A percentile compares a stretch with the other conserved stretches of the same genome.
Conservation (phyloP, 2,797 vertebrate species). For the Eupleurogrammus muticus region DNA sequence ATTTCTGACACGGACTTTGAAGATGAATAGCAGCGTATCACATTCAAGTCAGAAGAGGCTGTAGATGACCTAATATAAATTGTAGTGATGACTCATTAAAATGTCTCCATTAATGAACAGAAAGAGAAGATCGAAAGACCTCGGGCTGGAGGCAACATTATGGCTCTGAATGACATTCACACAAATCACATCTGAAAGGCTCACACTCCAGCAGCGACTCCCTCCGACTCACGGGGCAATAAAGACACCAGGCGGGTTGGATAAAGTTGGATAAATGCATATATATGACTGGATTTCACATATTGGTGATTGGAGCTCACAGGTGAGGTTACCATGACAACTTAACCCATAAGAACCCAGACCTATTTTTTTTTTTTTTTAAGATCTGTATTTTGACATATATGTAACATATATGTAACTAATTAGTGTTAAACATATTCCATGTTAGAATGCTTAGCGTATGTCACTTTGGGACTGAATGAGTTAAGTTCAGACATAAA, state of each 20-base stretch:
- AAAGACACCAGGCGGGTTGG: too few relatives aligned
- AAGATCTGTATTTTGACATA: too few relatives aligned
- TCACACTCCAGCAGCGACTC: not conserved
- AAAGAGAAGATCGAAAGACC: not conserved
- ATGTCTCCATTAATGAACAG: constrained; percentile 16
- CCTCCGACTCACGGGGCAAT: not conserved
- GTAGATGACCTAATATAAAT: not conserved
- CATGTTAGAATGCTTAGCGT: too few relatives aligned
- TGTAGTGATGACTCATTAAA: constrained; percentile 1
- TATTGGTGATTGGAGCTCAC: not conserved
- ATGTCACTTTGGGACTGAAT: too few relatives aligned
- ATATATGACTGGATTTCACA: not conserved
- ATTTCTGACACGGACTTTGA: not conserved
- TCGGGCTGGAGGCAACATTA: constrained; percentile 7
- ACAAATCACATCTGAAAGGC: constrained; percentile 10
- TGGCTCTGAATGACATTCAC: constrained; percentile 7
- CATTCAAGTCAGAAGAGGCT: not conserved
- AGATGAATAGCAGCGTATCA: constrained; percentile 7
- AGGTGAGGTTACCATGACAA: not conserved
- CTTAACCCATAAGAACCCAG: too few relatives aligned
- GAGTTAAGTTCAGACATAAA: too few relatives aligned
- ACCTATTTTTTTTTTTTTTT: too few relatives aligned
- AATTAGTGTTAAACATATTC: too few relatives aligned
- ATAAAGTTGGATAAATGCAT: too few relatives aligned
- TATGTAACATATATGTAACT: too few relatives aligned